Conservation (phyloP, 92 coral and sea anemone genomes). For the Heteractis magnifica region DNA sequence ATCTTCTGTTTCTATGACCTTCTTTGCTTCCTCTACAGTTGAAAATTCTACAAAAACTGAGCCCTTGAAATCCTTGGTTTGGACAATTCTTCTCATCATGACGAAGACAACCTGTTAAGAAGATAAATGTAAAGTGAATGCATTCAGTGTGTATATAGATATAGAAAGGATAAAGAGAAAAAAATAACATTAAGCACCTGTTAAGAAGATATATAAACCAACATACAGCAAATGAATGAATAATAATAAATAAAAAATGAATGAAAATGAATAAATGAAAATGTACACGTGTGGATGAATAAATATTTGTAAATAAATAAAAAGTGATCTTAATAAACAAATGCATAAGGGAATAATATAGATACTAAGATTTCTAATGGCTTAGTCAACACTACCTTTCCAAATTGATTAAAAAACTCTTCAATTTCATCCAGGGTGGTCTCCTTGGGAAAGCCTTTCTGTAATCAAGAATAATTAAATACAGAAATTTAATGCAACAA, state of each 20-base stretch:
- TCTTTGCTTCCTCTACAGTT: constrained; percentile 73
- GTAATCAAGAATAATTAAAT: neutral
- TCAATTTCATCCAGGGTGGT: constrained; percentile 72
- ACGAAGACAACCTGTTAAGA: constrained; percentile 56
- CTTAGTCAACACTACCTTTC: constrained; percentile 62
- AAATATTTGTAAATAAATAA: too few relatives aligned
- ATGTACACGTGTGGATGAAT: too few relatives aligned
- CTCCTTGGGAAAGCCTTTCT: constrained; percentile 92
- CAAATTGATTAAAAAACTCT: constrained; percentile 74
- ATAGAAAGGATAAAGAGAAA: too few relatives aligned
- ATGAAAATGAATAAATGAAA: too few relatives aligned
- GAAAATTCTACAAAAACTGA: constrained; percentile 92
- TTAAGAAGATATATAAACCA: neutral
- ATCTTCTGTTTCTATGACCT: constrained; percentile 58
- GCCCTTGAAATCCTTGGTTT: constrained; percentile 73
- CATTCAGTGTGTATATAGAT: too few relatives aligned
- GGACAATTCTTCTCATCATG: constrained; percentile 60
- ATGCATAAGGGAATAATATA: too few relatives aligned
- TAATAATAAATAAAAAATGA: too few relatives aligned
- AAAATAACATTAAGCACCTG: too few relatives aligned
- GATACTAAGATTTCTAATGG: too few relatives aligned
- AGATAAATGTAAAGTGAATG: too few relatives aligned
- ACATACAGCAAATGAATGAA: too few relatives aligned
- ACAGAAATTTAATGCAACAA: neutral
- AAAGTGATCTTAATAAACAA: too few relatives aligned